Conservation (phyloP, 2,113 vertebrate genomes). For the cat (Felis catus) region DNA sequence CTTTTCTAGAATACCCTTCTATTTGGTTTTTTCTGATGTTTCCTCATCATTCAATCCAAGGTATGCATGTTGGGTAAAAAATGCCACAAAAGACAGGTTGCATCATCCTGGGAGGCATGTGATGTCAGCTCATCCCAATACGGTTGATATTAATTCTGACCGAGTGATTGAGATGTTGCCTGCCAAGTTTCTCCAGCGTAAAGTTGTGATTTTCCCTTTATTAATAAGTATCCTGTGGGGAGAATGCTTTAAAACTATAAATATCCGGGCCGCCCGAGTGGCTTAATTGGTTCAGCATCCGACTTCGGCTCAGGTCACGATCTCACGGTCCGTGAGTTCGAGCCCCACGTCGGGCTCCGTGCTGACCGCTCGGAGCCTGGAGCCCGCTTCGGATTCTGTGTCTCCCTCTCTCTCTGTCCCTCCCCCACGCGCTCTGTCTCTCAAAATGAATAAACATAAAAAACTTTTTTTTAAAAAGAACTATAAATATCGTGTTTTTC, state of each 20-base stretch:
- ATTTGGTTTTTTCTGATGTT: not conserved
- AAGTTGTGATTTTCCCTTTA: not conserved
- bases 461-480: no score
- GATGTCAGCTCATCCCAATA: not conserved
- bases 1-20: not conserved
- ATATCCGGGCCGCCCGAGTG: no score
- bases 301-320: no score
- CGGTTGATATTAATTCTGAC: not conserved
- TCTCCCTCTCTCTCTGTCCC: no score
- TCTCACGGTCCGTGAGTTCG: no score
- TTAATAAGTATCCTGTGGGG: not conserved
- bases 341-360: no score
- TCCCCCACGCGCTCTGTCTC: no score
- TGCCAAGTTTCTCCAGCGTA: not conserved
- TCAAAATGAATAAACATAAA: no score
- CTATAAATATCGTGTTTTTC: not conserved
- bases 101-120: not conserved
- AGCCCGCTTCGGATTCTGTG: no score
- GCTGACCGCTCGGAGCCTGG: no score
- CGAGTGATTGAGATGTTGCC: not conserved
- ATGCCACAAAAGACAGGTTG: not conserved
- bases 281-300: no score
- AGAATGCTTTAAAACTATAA: not conserved
- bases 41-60: not conserved
- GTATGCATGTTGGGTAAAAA: not conserved